Evolutionary conservation across 2,888 invertebrate species (phyloP), one percentile per base, ranked within the genome.

Genomic region (Hylaea fasciaria): DNA sequence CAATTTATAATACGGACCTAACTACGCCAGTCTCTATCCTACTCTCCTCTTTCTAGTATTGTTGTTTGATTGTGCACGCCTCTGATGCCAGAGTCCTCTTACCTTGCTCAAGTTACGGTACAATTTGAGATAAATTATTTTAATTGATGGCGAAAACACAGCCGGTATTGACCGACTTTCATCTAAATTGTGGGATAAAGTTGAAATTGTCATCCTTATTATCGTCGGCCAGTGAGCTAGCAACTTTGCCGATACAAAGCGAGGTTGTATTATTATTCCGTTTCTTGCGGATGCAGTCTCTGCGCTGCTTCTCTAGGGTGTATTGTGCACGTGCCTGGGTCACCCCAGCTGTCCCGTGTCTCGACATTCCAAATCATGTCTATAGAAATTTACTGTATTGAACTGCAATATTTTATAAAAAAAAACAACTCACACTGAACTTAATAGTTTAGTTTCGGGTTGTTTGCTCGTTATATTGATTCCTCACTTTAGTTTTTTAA

Each of bases 331-430:
- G 37, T 39, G 48, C n/a, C 39, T 13, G 22, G 0, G 39, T 39
- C 13, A n/a, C n/a, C 35, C 48, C 48, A 49, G 48, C 48, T 5
- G 22, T 22, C 17, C 39, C 47, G 9, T 29, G 29, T 29, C 29
- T 45, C 13, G 45, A 22, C 22, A 22, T 45, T 13, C 9, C 44
- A 22, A 44, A 44, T 8, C 35, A 35, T 11, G 14, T 2, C 11
- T 5, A 17, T 44, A 2, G 44, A 12, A n/a, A 44, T 12, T 22
- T 44, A 28, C 22, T 28, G 28, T 8, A 28, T 17, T 41, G 40
- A 5, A 14, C 14, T 14, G 0, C 39, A 16, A 4, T 41, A 14
- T 5, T 14, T n/a, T n/a, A n/a, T n/a, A n/a, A n/a, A n/a, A n/a
- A n/a, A n/a, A 16, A 41, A 41, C 4, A 41, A 22, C 22, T 22